These are phyloP conservation scores for Connochaetes taurinus DNA, from an alignment of 2,113 vertebrate species.

Conservation along the genomic window DNA sequence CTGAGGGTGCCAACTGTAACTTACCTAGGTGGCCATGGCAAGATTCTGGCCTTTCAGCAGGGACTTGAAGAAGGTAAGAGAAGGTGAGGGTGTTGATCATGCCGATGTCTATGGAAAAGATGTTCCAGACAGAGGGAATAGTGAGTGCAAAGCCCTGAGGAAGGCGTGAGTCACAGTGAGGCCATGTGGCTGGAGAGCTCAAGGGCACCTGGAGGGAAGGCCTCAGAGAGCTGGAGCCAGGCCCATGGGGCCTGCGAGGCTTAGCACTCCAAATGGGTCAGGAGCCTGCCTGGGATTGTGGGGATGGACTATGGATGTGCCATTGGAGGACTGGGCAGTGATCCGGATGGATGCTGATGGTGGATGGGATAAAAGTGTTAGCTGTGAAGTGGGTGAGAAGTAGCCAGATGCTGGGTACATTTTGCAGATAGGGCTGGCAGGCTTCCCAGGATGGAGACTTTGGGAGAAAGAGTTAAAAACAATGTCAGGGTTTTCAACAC, in stretches of 20 bases:
- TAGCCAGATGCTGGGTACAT: neutral
- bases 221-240: too few relatives aligned
- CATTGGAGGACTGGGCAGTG: too few relatives aligned
- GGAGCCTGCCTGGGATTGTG: neutral
- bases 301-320: neutral
- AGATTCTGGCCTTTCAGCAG: too few relatives aligned
- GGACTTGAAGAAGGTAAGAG: neutral
- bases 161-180: neutral
- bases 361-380: neutral
- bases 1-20: neutral
- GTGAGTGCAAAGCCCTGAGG: neutral
- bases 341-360: neutral
- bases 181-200: neutral
- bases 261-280: neutral
- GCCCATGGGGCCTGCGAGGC: fast-evolving
- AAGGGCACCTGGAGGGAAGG: neutral
- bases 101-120: neutral
- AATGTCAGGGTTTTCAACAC: neutral
- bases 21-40: neutral
- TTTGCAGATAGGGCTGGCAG: neutral
- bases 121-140: neutral
- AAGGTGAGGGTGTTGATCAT: neutral
- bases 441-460: neutral
- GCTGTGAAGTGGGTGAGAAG: neutral
- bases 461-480: neutral